phyloP scores from a whole-genome alignment of 1,140 invertebrate species.

The Brachionus manjavacas region DNA sequence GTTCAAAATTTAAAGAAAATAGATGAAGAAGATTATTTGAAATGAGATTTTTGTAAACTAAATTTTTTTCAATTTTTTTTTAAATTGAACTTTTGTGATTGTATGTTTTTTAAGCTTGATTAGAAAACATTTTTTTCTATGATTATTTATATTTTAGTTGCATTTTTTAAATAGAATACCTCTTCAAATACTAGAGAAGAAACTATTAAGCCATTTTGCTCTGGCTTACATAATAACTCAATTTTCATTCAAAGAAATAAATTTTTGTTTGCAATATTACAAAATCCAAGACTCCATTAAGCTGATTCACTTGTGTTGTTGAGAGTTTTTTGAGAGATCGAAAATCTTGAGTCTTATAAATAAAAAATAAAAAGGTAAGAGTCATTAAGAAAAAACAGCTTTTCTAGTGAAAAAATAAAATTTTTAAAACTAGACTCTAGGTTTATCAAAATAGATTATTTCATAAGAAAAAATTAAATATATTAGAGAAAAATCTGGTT shows the following conservation, averaged over 20 bases:
- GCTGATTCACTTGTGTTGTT: not conserved
- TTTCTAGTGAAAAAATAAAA: not conserved
- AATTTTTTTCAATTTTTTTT: too few relatives aligned
- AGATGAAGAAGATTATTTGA: not conserved
- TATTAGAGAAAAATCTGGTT: too few relatives aligned
- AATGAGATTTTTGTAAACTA: not conserved
- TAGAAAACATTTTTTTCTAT: not conserved
- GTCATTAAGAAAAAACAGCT: not conserved
- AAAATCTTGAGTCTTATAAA: not conserved
- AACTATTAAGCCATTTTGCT: not conserved
- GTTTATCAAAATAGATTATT: too few relatives aligned
- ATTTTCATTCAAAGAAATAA: not conserved
- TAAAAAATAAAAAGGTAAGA: not conserved
- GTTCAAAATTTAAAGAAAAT: not conserved
- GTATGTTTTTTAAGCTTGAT: not conserved
- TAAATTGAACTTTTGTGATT: not conserved
- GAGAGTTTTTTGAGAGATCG: not conserved
- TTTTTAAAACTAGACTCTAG: not conserved
- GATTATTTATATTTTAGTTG: not conserved
- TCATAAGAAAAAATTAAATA: not conserved
- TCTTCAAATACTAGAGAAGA: not conserved
- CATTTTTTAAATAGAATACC: too few relatives aligned
- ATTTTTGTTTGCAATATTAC: not conserved
- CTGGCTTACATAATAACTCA: not conserved
- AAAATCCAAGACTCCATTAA: not conserved